Evolutionary conservation across 1,140 invertebrate species (phyloP), one percentile per base, ranked within the genome.

Genomic region (Sycobia sp.): DNA sequence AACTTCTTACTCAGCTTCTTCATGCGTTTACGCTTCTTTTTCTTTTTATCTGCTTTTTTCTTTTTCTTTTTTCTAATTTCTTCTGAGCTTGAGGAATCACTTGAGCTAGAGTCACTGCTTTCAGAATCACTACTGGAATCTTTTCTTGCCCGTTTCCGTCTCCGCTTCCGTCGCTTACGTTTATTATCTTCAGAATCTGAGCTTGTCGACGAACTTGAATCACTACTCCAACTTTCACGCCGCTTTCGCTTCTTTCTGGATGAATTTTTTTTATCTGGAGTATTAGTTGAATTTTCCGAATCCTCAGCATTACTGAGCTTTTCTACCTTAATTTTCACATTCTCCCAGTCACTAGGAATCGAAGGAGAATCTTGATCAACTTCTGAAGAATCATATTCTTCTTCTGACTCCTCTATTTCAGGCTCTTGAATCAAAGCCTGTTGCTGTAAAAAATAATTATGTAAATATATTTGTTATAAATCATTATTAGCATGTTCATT

Each of bases 301-400:
- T 51, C 66, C 65, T 71, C 68, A 1, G 69, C 70, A 20, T 80
- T 76, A 34, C 73, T 77, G 2, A 72, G 9, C 55, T 69, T 68
- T 41, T 81, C 77, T 7, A 69, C 71, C 64, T 81, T 81, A 16
- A 76, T 73, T 16, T 65, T 70, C 23, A 75, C 71, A 1, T 77
- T 75, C 29, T 77, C 71, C 75, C 77, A 79, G 53, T 78, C 75
- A 41, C 69, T 76, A 0, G 73, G 73, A 56, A 77, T 64, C 1
- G 71, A 73, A 38, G 61, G 60, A 14, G 69, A 74, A 18, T 71
- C 69, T 7, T 72, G 66, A 11, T 65, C 67, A 27, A 75, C 65
- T 8, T 49, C 64, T 1, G 65, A 51, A 0, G 59, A 62, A 27
- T 43, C 51, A 22, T 56, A 43, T 9, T 56, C 38, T 27, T 56